Evolutionary conservation across 2,888 invertebrate genomes (phyloP).

Genomic region (Sphecodes monilicornis): DNA sequence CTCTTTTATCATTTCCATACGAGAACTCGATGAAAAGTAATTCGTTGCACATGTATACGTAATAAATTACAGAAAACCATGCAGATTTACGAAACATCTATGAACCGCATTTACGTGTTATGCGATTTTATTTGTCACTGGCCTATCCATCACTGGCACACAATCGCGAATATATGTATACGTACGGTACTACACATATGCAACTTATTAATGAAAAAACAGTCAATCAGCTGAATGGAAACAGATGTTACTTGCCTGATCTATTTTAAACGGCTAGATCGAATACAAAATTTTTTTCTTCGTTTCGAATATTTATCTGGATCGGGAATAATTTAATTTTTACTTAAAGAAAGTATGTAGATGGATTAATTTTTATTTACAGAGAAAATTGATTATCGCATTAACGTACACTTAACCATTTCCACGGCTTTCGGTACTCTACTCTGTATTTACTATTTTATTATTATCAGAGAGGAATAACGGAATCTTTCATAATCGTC

Average conservation of each 20-base stretch:
- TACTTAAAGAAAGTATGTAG: conserved; percentile 32
- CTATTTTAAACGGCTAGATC: conserved; percentile 43
- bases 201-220: conserved; percentile 27
- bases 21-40: conserved; percentile 3
- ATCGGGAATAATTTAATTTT: conserved; percentile 19
- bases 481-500: conserved; percentile 48
- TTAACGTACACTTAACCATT: conserved; percentile 34
- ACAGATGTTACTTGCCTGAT: conserved; percentile 51
- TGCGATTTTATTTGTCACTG: conserved; percentile 31
- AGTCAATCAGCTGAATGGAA: conserved; percentile 49
- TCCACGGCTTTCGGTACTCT: conserved; percentile 35
- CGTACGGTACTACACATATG: conserved; percentile 10
- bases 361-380: conserved; percentile 17
- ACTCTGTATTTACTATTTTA: conserved; percentile 56
- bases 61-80: conserved; percentile 40
- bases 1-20: not conserved
- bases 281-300: conserved; percentile 20
- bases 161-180: conserved; percentile 23
- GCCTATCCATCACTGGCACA: conserved; percentile 9
- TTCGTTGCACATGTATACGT: not conserved
- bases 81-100: conserved; percentile 36
- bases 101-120: conserved; percentile 36
- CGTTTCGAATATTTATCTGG: conserved; percentile 30
- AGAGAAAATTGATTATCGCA: conserved; percentile 46
- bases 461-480: conserved; percentile 63